phyloP scores from a whole-genome alignment of 2,888 invertebrate species.

The Heliconius hortense region DNA sequence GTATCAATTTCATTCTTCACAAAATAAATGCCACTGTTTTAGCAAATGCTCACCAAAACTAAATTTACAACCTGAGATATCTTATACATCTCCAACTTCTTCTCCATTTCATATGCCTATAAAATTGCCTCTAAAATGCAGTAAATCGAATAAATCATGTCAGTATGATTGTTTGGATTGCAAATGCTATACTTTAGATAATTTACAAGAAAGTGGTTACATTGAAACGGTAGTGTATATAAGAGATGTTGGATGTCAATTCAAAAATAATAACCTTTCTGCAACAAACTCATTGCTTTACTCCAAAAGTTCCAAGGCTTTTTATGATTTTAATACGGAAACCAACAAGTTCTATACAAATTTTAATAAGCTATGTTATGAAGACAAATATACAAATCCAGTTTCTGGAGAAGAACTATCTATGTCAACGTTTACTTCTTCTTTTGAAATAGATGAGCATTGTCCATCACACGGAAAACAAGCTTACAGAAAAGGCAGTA shows the following conservation, averaged over 20 bases:
- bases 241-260: conserved; percentile 75
- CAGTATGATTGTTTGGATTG: conserved; percentile 57
- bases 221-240: conserved; percentile 65
- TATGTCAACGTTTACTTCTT: conserved; percentile 52
- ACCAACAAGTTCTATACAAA: conserved; percentile 54
- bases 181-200: conserved; percentile 42
- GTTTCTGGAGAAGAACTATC: conserved; percentile 50
- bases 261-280: conserved; percentile 54
- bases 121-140: conserved; percentile 47
- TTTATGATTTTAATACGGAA: conserved; percentile 54
- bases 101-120: conserved; percentile 49
- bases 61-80: conserved; percentile 51
- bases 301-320: conserved; percentile 57
- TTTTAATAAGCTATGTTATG: conserved; percentile 59
- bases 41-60: conserved; percentile 50
- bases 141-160: conserved; percentile 63
- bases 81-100: conserved; percentile 45
- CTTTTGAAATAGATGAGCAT: conserved; percentile 54
- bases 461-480: conserved; percentile 56
- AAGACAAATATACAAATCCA: conserved; percentile 61
- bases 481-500: conserved; percentile 29
- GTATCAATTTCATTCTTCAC: conserved; percentile 51
- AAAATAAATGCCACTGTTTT: conserved; percentile 54
- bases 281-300: conserved; percentile 51
- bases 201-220: conserved; percentile 28